A percentile compares a stretch with the other conserved stretches of the same genome.
Evolutionary conservation across 2,113 vertebrate genomes (phyloP).

Genomic region (Cacatua alba): DNA sequence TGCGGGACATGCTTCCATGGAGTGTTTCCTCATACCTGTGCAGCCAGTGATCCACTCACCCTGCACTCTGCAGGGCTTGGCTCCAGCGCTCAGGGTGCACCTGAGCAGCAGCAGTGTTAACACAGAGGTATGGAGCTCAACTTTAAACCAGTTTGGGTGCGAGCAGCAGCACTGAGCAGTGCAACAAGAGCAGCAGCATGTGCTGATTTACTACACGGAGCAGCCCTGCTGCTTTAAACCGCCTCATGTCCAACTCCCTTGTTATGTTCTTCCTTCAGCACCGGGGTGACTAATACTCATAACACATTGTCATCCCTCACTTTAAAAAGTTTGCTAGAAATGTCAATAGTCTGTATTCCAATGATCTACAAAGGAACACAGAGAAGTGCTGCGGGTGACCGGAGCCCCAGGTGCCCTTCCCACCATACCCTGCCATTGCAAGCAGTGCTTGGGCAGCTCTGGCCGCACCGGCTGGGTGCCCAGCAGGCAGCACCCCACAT

Average conservation of each 20-base stretch:
- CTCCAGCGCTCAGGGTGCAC: background rate
- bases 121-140: background rate
- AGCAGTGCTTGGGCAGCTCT: background rate
- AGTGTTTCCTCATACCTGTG: fast-evolving
- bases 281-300: background rate
- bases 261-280: background rate
- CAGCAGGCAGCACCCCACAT: background rate
- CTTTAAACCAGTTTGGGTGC: background rate
- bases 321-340: background rate
- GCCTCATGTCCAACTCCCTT: background rate
- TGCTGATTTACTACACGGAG: fast-evolving
- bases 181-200: background rate
- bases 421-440: background rate
- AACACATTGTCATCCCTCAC: background rate
- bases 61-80: too few relatives aligned
- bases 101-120: background rate
- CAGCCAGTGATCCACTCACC: background rate
- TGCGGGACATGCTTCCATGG: fast-evolving
- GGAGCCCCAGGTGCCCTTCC: background rate
- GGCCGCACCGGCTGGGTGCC: background rate
- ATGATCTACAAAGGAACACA: background rate
- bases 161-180: background rate
- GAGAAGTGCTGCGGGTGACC: background rate
- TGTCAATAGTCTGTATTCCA: background rate
- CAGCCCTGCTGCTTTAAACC: background rate